Evolutionary conservation across 2,113 vertebrate species (phyloP).

Genomic region (Gopherus flavomarginatus): DNA sequence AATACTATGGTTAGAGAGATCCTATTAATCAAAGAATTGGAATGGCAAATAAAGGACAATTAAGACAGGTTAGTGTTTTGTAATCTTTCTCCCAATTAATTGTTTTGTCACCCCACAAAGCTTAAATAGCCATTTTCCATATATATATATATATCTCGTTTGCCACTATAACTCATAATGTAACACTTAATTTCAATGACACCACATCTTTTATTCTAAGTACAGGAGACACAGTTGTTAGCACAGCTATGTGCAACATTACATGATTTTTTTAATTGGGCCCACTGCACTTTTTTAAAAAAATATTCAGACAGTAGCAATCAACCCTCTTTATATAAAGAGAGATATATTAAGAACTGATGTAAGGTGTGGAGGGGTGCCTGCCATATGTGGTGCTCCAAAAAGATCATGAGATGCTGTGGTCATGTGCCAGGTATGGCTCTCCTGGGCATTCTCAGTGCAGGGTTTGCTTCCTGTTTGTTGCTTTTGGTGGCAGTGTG

Average conservation of each 20-base stretch:
- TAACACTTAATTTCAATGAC: neutral
- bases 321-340: neutral
- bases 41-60: neutral
- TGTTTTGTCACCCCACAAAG: neutral
- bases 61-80: neutral
- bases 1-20: rapidly evolving
- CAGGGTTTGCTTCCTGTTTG: neutral
- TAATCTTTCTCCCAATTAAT: neutral
- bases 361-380: neutral
- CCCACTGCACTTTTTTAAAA: neutral
- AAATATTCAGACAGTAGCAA: no score
- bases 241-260: neutral
- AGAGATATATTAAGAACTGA: neutral
- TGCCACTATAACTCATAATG: neutral
- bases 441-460: neutral
- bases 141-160: neutral
- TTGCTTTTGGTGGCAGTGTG: neutral
- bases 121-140: neutral
- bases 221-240: neutral
- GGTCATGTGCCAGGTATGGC: neutral
- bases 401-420: neutral
- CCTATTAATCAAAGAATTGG: rapidly evolving
- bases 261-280: neutral
- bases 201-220: neutral
- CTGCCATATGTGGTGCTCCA: neutral